Evolutionary conservation across 2,113 vertebrate genomes (phyloP).

Genomic region (Phalacrocorax pelagicus): DNA sequence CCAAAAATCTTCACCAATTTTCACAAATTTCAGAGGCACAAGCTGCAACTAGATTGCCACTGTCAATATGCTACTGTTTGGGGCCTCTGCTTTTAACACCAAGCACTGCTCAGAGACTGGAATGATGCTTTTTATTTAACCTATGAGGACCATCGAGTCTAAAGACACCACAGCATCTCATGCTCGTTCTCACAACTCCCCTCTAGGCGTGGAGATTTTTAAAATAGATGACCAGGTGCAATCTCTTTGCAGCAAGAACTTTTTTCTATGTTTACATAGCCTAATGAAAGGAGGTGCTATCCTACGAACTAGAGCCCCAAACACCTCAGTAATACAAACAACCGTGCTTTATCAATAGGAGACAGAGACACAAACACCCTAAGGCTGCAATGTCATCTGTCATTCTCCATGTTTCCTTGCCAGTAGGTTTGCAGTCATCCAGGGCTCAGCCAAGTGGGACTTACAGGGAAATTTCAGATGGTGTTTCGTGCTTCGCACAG

Average conservation of each 20-base stretch:
- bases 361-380: neutral
- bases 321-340: neutral
- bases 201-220: fast-evolving
- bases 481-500: neutral
- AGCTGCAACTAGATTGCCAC: neutral
- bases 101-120: neutral
- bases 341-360: neutral
- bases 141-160: neutral
- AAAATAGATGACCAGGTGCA: neutral
- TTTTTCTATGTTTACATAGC: neutral
- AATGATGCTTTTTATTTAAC: neutral
- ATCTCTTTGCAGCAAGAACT: neutral
- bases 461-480: neutral
- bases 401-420: neutral
- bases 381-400: neutral
- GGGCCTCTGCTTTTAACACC: neutral
- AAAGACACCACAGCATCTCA: neutral
- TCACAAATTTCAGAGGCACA: neutral
- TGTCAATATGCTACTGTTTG: neutral
- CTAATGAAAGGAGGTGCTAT: neutral
- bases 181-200: neutral
- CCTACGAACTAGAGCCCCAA: neutral
- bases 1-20: neutral
- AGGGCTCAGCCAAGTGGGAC: neutral
- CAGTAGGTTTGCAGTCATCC: neutral